Evolutionary conservation across 1,140 invertebrate species (phyloP).

Genomic region (Dendrolimus kikuchii): DNA sequence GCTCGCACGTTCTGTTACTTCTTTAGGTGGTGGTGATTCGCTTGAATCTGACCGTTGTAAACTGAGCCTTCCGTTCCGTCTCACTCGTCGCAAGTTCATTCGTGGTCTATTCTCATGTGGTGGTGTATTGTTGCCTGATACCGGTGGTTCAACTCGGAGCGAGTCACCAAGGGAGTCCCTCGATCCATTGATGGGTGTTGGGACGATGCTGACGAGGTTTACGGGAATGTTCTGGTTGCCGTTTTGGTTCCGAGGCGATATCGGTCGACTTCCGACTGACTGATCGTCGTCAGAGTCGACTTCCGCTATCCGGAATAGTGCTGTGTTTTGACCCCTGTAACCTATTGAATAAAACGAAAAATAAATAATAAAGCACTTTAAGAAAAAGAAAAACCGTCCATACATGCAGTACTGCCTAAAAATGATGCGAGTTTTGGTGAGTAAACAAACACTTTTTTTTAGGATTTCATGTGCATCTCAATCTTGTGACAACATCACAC

Average conservation of each 20-base stretch:
- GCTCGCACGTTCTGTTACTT: constrained; percentile 18
- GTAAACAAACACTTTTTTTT: neutral
- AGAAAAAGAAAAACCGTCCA: no score
- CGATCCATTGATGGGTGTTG: constrained; percentile 73
- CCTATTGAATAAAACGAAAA: constrained; percentile 23
- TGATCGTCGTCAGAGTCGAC: constrained; percentile 74
- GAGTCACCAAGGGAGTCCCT: constrained; percentile 68
- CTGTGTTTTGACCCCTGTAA: constrained; percentile 61
- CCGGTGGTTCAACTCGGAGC: constrained; percentile 50
- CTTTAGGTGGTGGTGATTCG: constrained; percentile 48
- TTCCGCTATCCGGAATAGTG: constrained; percentile 72
- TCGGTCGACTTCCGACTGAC: constrained; percentile 49
- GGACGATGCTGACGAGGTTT: constrained; percentile 71
- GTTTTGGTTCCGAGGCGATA: constrained; percentile 45
- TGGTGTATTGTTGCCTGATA: constrained; percentile 32
- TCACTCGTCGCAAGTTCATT: constrained; percentile 30
- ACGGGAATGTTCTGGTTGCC: constrained; percentile 34
- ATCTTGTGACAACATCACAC: no score
- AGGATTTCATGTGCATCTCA: no score
- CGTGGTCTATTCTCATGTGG: constrained; percentile 32
- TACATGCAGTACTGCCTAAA: no score
- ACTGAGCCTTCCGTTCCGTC: constrained; percentile 37
- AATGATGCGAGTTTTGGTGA: neutral
- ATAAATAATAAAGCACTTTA: no score
- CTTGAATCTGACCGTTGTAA: constrained; percentile 51